phyloP scores from a whole-genome alignment of 2,888 invertebrate species.

The Nipponacmea schrenckii region DNA sequence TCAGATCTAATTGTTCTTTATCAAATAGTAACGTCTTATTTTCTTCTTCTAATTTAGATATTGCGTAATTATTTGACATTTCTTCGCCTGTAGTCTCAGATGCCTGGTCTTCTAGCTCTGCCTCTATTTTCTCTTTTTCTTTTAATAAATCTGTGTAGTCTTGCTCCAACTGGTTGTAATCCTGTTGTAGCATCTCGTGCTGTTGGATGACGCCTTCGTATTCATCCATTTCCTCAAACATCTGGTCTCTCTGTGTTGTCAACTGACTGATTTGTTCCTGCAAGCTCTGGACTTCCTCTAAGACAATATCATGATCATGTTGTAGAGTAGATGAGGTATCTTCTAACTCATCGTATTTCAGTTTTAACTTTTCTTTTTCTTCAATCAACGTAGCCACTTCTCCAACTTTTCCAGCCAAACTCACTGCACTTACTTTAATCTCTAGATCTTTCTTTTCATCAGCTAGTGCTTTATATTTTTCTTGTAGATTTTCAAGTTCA shows the following conservation, averaged over 20 bases:
- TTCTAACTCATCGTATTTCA: slow-evolving; percentile 41
- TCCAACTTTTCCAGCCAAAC: slow-evolving; percentile 49
- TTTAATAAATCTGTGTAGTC: slow-evolving; percentile 54
- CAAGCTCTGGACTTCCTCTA: slow-evolving; percentile 57
- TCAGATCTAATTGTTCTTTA: slow-evolving; percentile 52
- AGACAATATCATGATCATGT: slow-evolving; percentile 54
- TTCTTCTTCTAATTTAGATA: slow-evolving; percentile 42
- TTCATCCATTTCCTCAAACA: slow-evolving; percentile 50
- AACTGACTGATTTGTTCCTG: slow-evolving; percentile 36
- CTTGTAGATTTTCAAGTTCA: slow-evolving; percentile 57
- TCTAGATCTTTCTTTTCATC: slow-evolving; percentile 53
- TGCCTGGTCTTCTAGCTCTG: slow-evolving; percentile 42
- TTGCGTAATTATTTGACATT: slow-evolving; percentile 25
- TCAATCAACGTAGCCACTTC: slow-evolving; percentile 52
- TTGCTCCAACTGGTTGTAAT: slow-evolving; percentile 52
- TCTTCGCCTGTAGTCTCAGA: slow-evolving; percentile 35
- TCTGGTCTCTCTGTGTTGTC: slow-evolving; percentile 28
- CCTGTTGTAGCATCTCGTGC: slow-evolving; percentile 52
- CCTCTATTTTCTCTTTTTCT: slow-evolving; percentile 55
- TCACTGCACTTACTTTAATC: slow-evolving; percentile 40
- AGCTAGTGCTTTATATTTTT: slow-evolving; percentile 40
- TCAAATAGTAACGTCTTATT: slow-evolving; percentile 43
- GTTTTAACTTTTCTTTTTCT: slow-evolving; percentile 49
- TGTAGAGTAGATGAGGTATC: slow-evolving; percentile 38
- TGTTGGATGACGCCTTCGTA: slow-evolving; percentile 48